phyloP scores from a whole-genome alignment of 2,797 vertebrate species.

The Silurus aristotelis region DNA sequence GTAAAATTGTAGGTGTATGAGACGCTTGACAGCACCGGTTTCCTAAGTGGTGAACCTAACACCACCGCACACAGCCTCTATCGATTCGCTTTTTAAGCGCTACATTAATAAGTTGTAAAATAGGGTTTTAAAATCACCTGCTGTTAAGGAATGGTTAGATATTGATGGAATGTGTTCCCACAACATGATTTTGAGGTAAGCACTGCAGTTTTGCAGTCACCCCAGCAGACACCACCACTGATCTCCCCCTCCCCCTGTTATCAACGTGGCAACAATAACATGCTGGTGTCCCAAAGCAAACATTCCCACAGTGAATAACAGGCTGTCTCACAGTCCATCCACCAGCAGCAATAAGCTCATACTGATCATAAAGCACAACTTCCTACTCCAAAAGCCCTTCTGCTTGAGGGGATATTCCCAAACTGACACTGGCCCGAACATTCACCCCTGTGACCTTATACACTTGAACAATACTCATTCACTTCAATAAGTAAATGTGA shows the following conservation, averaged over 20 bases:
- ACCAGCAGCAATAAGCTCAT: slow-evolving; percentile 78
- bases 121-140: slow-evolving; percentile 50
- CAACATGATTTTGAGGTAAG: slow-evolving; percentile 59
- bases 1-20: slow-evolving; percentile 74
- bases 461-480: neutral
- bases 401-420: slow-evolving; percentile 51
- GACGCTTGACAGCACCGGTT: slow-evolving; percentile 70
- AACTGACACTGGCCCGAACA: slow-evolving; percentile 14
- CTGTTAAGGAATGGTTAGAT: slow-evolving; percentile 44
- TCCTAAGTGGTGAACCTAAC: slow-evolving; percentile 62
- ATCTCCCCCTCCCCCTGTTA: slow-evolving; percentile 62
- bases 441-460: slow-evolving; percentile 13
- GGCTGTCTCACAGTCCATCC: slow-evolving; percentile 80
- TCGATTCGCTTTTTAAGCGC: slow-evolving; percentile 51
- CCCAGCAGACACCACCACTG: slow-evolving; percentile 68
- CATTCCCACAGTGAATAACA: slow-evolving; percentile 92
- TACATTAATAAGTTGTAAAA: slow-evolving; percentile 55
- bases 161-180: slow-evolving; percentile 45
- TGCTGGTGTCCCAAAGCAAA: slow-evolving; percentile 94
- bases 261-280: slow-evolving; percentile 91
- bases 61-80: slow-evolving; percentile 41
- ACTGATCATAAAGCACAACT: slow-evolving; percentile 80
- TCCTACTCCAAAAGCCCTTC: slow-evolving; percentile 77
- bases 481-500: neutral
- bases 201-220: slow-evolving; percentile 66